Evolutionary conservation across 2,113 vertebrate species (phyloP), one percentile per base, ranked within the genome.

Genomic region (Lophochroa leadbeateri): DNA sequence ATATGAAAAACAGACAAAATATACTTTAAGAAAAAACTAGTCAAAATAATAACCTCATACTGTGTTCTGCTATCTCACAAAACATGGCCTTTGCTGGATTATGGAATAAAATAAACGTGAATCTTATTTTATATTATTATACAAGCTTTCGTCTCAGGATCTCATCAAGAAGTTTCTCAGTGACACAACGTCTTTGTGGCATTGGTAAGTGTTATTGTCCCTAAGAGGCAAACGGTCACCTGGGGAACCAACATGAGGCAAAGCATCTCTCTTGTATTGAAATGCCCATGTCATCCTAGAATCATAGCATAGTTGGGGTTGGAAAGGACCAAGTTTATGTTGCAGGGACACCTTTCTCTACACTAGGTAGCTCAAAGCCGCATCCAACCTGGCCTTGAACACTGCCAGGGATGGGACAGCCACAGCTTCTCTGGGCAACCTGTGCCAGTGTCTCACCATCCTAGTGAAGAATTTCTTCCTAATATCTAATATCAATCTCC

Each of bases 31-130:
- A 20, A 58, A 97, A 82, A 75, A 60, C 68, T 44, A 77, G 41
- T 86, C 96, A 58, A 92, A 84, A 64, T 91, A 7, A 92, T 95
- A 94, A 92, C 84, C 46, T 85, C 72, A 61, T 44, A 75, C 21
- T 44, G 10, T 70, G 93, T 87, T 77, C 58, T 89, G 49, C 49
- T 29, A 46, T 87, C 89, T 87, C 78, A 80, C 25, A 82, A 71
- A 80, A 80, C 23, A 49, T 65, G 37, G 75, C 74, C n/a, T 72
- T 86, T 77, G 37, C 69, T 91, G 92, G 86, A 74, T 58, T 50
- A 31, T 37, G 58, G 74, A 91, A 91, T 91, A 89, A 89, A 92
- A 88, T 75, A 90, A 90, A 81, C 20, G 86, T 70, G 7, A 83
- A 71, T 83, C n/a, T 70, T 65, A 55, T 71, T 93, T 95, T 47